Conservation (phyloP, 2,888 invertebrate species). For the Xestia c-nigrum region DNA sequence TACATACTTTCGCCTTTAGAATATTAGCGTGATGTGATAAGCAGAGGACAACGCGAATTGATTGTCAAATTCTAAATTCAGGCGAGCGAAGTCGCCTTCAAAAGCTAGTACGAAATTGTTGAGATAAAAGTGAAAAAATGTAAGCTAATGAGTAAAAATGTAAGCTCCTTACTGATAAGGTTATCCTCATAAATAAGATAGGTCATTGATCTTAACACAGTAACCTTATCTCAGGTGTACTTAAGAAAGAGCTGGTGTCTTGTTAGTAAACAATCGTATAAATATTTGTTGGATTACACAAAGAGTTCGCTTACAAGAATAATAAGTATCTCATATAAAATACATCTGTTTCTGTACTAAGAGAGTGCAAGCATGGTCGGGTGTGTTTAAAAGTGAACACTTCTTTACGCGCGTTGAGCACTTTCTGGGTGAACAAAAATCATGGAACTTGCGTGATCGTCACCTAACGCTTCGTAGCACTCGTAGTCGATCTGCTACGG, state of each 20-base stretch:
- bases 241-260: not conserved
- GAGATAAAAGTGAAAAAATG: not conserved
- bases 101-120: not conserved
- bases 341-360: constrained; percentile 6
- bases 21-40: no score
- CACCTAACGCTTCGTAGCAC: no score
- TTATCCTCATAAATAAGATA: constrained; percentile 2
- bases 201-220: constrained; percentile 7
- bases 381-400: not conserved
- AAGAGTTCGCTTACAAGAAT: not conserved
- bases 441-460: no score
- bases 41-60: no score
- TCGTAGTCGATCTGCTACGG: no score
- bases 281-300: constrained; percentile 15
- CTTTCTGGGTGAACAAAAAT: no score
- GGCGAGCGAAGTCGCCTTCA: no score
- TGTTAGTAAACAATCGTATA: not conserved
- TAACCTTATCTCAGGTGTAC: not conserved
- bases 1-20: no score
- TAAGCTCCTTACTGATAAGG: no score
- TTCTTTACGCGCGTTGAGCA: no score
- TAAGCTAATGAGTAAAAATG: no score
- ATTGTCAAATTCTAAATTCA: no score
- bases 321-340: constrained; percentile 13
- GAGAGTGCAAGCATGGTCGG: not conserved